A percentile compares a stretch with the other conserved stretches of the same genome.
phyloP scores from a whole-genome alignment of 2,113 vertebrate genomes.

The Irena cyanogastra region DNA sequence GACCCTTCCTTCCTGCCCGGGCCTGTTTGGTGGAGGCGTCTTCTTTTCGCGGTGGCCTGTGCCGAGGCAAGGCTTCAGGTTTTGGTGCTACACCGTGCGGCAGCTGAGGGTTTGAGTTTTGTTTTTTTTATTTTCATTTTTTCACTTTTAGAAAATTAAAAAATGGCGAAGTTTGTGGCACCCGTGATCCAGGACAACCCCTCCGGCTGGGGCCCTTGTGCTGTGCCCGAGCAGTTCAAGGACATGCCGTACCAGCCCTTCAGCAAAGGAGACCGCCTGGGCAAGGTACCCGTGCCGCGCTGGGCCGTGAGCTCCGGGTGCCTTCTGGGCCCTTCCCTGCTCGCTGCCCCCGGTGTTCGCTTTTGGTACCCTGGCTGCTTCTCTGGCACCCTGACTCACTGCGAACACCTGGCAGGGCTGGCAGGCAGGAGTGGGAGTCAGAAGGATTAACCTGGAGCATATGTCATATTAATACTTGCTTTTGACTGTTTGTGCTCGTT shows the following conservation, averaged over 20 bases:
- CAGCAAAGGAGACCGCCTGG: constrained; percentile 96
- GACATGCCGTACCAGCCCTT: constrained; percentile 99
- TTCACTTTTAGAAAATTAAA: not conserved
- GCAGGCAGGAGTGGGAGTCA: not conserved
- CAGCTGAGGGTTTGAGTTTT: not conserved
- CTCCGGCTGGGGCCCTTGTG: constrained; percentile 96
- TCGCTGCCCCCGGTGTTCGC: accelerated
- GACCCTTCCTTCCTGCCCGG: accelerated
- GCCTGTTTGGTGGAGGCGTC: not conserved
- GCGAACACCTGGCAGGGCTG: not conserved
- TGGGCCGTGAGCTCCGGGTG: accelerated
- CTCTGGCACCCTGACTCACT: no score
- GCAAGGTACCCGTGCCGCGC: constrained; percentile 94
- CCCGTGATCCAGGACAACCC: constrained; percentile 98
- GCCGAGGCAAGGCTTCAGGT: not conserved
- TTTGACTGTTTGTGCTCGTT: not conserved
- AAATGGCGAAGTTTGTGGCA: constrained; percentile 93
- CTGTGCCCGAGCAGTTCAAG: constrained; percentile 93
- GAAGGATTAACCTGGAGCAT: accelerated
- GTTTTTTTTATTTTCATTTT: accelerated
- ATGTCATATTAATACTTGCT: not conserved
- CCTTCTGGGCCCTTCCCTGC: not conserved
- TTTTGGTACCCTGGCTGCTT: accelerated
- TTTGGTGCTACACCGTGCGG: not conserved
- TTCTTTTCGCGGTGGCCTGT: not conserved